Conservation (phyloP, 2,113 vertebrate genomes). For the Spea bombifrons region DNA sequence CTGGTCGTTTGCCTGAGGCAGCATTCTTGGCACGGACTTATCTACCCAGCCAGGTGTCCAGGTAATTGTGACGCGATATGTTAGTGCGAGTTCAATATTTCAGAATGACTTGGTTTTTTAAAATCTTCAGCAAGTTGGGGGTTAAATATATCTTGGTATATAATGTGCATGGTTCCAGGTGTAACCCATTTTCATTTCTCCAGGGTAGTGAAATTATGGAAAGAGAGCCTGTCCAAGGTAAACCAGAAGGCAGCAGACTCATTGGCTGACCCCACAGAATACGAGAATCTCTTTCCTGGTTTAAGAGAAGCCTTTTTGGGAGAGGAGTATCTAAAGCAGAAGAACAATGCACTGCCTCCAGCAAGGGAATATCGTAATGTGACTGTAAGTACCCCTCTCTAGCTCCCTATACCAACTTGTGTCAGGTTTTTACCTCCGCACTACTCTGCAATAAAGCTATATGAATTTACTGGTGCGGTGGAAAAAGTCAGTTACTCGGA, state of each 20-base stretch:
- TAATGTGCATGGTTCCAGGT: too few species aligned
- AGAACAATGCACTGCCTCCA: conserved; percentile 70
- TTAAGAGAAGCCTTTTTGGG: conserved; percentile 90
- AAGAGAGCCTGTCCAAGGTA: conserved; percentile 87
- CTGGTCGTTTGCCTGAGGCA: conserved; percentile 91
- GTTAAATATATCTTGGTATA: neutral
- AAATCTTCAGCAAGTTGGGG: neutral
- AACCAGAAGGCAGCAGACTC: conserved; percentile 97
- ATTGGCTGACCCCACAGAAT: conserved; percentile 93
- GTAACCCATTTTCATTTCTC: neutral
- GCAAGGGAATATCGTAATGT: conserved; percentile 89
- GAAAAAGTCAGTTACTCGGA: too few species aligned
- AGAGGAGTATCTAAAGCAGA: conserved; percentile 83
- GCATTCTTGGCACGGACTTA: conserved; percentile 95
- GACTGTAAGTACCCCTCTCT: conserved; percentile 71
- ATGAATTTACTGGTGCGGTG: too few species aligned
- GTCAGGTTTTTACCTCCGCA: too few species aligned
- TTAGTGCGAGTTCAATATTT: neutral
- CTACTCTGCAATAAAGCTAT: too few species aligned
- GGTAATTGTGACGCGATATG: conserved; percentile 60
- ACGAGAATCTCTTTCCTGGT: conserved; percentile 96
- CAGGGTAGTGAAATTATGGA: conserved; percentile 94
- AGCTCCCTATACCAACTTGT: too few species aligned
- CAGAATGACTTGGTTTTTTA: neutral
- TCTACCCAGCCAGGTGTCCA: conserved; percentile 94